phyloP scores from a whole-genome alignment of 2,797 vertebrate species.

The Phylloscopus collybita region DNA sequence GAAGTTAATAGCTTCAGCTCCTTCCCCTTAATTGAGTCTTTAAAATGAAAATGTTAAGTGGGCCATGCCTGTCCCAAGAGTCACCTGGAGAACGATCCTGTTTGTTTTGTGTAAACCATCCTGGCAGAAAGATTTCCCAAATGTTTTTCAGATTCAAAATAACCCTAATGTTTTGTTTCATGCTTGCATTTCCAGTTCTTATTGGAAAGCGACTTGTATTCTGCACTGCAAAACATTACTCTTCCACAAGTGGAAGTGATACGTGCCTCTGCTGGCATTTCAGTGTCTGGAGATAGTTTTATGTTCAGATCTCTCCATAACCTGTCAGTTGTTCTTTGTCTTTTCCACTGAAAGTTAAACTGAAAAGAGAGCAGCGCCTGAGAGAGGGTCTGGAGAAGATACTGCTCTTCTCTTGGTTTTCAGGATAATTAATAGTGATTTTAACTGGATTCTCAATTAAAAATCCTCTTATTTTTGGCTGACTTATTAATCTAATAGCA shows the following conservation, averaged over 20 bases:
- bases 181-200: rapidly evolving
- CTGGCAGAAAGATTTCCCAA: neutral
- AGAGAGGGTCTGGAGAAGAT: neutral
- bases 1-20: neutral
- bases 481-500: neutral
- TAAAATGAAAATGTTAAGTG: neutral
- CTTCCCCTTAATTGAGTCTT: neutral
- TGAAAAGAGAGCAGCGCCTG: neutral
- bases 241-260: neutral
- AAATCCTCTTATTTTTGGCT: neutral
- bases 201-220: neutral
- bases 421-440: neutral
- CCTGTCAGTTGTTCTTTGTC: neutral
- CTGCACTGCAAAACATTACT: neutral
- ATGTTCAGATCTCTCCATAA: neutral
- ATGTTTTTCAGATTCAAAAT: neutral
- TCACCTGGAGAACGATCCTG: neutral
- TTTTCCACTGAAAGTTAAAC: neutral
- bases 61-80: neutral
- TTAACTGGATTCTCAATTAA: neutral
- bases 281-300: neutral
- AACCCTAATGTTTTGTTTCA: neutral
- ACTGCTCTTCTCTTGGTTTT: neutral
- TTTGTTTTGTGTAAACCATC: neutral
- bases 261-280: rapidly evolving